Conservation (phyloP, 2,888 invertebrate genomes). For the Arge pagana region DNA sequence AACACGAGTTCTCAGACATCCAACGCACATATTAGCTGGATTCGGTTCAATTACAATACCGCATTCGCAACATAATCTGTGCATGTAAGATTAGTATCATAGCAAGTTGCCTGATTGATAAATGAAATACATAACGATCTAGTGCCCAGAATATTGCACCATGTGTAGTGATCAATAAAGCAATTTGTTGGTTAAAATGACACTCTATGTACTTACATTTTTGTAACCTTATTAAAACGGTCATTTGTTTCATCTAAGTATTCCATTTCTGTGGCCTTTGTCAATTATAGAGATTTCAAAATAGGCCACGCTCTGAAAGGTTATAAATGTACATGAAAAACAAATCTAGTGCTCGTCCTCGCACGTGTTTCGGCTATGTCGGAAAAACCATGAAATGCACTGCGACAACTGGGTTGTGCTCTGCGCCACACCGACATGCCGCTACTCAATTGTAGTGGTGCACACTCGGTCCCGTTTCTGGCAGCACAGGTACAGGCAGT, state of each 20-base stretch:
- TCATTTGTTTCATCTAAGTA: not conserved
- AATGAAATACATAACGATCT: not conserved
- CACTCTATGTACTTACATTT: slow-evolving; percentile 2
- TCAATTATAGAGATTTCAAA: too few species aligned
- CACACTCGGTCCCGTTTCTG: too few species aligned
- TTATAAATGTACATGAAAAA: too few species aligned
- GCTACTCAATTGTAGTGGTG: too few species aligned
- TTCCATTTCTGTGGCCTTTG: too few species aligned
- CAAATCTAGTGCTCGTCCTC: too few species aligned
- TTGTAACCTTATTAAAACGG: not conserved
- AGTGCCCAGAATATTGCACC: not conserved
- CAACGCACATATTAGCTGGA: slow-evolving; percentile 96
- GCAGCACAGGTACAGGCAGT: too few species aligned
- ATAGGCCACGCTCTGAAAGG: too few species aligned
- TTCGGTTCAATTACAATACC: slow-evolving; percentile 91
- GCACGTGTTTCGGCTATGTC: too few species aligned
- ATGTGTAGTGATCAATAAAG: not conserved
- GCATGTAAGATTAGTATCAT: slow-evolving; percentile 27
- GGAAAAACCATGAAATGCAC: too few species aligned
- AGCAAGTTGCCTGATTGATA: not conserved
- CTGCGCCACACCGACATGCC: too few species aligned
- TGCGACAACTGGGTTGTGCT: too few species aligned
- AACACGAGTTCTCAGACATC: slow-evolving; percentile 86
- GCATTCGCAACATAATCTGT: slow-evolving; percentile 91
- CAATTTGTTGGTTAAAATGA: slow-evolving; percentile 8